Percentiles rank a stretch among this genome's conserved stretches.
phyloP scores from a whole-genome alignment of 1,140 invertebrate genomes.

The Lepidurus arcticus region DNA sequence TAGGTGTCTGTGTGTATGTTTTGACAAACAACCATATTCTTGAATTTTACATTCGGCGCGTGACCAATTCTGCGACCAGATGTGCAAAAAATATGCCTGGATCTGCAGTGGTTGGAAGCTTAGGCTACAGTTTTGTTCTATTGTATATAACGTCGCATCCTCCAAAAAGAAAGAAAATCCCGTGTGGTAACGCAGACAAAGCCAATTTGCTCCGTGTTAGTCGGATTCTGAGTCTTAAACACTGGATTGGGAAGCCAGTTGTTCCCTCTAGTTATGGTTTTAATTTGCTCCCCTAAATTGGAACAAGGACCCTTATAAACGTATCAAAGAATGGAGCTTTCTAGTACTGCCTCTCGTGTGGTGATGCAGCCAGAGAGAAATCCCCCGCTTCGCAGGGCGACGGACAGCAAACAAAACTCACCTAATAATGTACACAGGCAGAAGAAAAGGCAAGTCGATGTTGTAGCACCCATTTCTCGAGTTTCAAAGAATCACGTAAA shows the following conservation, averaged over 20 bases:
- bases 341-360: too few species aligned
- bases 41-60: too few species aligned
- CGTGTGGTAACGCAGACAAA: background rate
- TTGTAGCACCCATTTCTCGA: background rate
- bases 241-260: slow-evolving; percentile 14
- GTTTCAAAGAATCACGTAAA: too few species aligned
- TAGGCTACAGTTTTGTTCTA: background rate
- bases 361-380: too few species aligned
- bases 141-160: background rate
- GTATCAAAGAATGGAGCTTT: too few species aligned
- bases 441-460: slow-evolving; percentile 7
- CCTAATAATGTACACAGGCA: slow-evolving; percentile 7
- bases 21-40: too few species aligned
- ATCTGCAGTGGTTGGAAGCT: too few species aligned
- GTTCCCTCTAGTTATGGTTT: slow-evolving; percentile 1
- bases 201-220: slow-evolving; percentile 4
- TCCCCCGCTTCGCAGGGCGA: too few species aligned
- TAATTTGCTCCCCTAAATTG: slow-evolving; percentile 1
- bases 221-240: slow-evolving; percentile 1
- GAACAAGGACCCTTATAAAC: background rate
- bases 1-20: too few species aligned
- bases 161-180: background rate
- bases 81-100: too few species aligned
- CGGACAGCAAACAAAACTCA: background rate
- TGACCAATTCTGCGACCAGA: too few species aligned